Evolutionary conservation across 2,113 vertebrate genomes (phyloP).

Genomic region (Pluvianellus socialis): DNA sequence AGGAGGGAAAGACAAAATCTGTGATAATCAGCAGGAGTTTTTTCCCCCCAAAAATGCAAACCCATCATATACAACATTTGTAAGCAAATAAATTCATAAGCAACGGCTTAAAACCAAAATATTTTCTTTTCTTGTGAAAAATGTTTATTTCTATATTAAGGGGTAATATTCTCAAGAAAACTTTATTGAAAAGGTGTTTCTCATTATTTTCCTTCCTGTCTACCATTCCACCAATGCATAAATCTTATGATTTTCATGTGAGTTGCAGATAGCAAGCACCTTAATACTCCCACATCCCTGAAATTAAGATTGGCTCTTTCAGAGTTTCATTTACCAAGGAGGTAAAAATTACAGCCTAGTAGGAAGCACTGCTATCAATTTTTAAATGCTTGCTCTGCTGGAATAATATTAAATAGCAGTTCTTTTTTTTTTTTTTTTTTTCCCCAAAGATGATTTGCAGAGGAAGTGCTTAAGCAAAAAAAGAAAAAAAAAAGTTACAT

Average conservation of each 20-base stretch:
- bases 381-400: neutral
- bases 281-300: neutral
- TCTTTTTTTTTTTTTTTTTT: neutral
- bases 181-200: neutral
- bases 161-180: neutral
- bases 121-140: neutral
- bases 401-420: neutral
- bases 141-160: neutral
- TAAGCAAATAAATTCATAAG: neutral
- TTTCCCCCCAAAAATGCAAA: neutral
- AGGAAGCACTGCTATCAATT: neutral
- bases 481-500: neutral
- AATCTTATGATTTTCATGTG: neutral
- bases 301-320: neutral
- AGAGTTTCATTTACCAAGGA: neutral
- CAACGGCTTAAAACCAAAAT: neutral
- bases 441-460: neutral
- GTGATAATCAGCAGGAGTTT: neutral
- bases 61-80: neutral
- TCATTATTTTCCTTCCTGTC: neutral
- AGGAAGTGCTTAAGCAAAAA: neutral
- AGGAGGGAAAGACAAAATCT: neutral
- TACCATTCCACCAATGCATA: neutral
- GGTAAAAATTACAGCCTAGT: neutral
- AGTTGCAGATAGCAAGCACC: neutral